These are phyloP conservation scores for Leptinotarsa lineolata DNA, from an alignment of 1,140 invertebrate genomes.

Conservation along the genomic window DNA sequence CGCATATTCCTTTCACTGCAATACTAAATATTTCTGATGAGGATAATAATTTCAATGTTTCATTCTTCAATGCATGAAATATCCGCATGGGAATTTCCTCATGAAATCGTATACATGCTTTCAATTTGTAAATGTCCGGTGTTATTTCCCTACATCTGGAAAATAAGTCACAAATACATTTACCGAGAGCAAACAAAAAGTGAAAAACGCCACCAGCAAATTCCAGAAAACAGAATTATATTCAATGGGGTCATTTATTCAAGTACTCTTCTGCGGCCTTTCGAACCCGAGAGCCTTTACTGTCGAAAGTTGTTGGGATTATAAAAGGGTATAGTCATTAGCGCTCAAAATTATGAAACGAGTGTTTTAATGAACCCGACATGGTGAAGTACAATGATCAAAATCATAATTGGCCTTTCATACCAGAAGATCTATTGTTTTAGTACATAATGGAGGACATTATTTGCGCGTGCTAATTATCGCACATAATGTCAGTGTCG, in stretches of 20 bases:
- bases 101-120: too few relatives aligned
- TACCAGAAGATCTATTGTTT: background rate
- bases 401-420: slow-evolving; percentile 6
- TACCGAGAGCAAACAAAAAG: too few relatives aligned
- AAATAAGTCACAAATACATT: too few relatives aligned
- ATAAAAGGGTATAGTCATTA: background rate
- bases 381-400: background rate
- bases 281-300: background rate
- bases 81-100: too few relatives aligned
- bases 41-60: too few relatives aligned
- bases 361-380: background rate
- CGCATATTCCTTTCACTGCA: too few relatives aligned
- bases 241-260: background rate
- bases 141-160: too few relatives aligned
- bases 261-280: background rate
- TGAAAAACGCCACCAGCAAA: too few relatives aligned
- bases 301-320: slow-evolving; percentile 2
- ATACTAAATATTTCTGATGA: too few relatives aligned
- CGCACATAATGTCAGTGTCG: background rate
- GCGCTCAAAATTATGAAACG: background rate
- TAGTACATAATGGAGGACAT: background rate
- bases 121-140: too few relatives aligned
- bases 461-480: slow-evolving; percentile 4
- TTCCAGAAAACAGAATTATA: too few relatives aligned
- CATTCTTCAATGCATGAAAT: too few relatives aligned